phyloP scores from a whole-genome alignment of 2,797 vertebrate genomes.

The Betta splendens region DNA sequence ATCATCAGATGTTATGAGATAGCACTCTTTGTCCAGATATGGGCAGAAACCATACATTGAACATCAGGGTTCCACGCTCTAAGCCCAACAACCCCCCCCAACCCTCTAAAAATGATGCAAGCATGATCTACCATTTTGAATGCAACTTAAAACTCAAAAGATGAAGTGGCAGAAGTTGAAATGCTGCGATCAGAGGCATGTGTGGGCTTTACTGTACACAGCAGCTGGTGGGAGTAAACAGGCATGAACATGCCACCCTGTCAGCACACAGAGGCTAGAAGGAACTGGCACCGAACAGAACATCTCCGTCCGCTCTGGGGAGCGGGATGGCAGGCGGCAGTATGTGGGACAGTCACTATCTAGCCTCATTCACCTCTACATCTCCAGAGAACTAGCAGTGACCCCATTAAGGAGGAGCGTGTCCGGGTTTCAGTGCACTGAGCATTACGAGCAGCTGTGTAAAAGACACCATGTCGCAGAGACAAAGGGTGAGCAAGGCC shows the following conservation, averaged over 20 bases:
- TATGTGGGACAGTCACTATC: slow-evolving; percentile 69
- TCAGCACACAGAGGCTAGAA: slow-evolving; percentile 40
- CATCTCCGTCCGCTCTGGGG: slow-evolving; percentile 56
- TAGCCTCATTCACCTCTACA: slow-evolving; percentile 57
- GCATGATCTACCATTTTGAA: not conserved
- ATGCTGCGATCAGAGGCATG: slow-evolving; percentile 25
- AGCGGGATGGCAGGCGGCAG: slow-evolving; percentile 42
- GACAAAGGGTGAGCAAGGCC: slow-evolving; percentile 12
- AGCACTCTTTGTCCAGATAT: slow-evolving; percentile 36
- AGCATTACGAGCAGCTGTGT: slow-evolving; percentile 35
- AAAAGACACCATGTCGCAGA: slow-evolving; percentile 29
- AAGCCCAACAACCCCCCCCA: no score
- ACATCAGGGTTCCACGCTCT: not conserved
- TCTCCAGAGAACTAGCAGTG: slow-evolving; percentile 59
- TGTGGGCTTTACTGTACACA: slow-evolving; percentile 45
- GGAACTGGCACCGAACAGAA: slow-evolving; percentile 38
- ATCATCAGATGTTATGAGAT: slow-evolving; percentile 25
- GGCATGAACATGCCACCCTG: slow-evolving; percentile 52
- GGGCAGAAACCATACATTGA: slow-evolving; percentile 17
- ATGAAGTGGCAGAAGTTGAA: slow-evolving; percentile 42
- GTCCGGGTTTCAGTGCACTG: slow-evolving; percentile 14
- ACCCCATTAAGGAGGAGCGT: slow-evolving; percentile 50
- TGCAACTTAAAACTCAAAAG: slow-evolving; percentile 25
- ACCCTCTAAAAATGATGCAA: not conserved
- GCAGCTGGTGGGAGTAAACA: slow-evolving; percentile 61